These are phyloP conservation scores for Coregonus ussuriensis DNA, from an alignment of 2,797 vertebrate genomes.

Conservation along the genomic window DNA sequence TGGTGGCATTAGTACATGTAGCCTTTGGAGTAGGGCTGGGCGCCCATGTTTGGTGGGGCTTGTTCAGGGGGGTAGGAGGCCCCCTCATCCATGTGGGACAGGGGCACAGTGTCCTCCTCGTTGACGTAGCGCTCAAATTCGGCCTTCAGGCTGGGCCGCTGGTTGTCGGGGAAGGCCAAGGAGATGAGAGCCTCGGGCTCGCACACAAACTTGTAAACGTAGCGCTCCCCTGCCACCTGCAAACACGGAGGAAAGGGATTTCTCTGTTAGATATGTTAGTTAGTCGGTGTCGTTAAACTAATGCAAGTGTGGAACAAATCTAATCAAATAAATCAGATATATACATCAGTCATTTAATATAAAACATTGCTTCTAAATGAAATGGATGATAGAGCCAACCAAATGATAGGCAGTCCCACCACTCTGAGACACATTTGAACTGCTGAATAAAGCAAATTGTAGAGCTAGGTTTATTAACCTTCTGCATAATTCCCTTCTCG, in stretches of 20 bases:
- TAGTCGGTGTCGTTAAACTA: background rate
- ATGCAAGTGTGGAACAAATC: background rate
- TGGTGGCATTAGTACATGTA: conserved; percentile 84
- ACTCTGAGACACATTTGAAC: too few relatives aligned
- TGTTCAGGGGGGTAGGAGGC: conserved; percentile 80
- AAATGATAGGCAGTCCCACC: too few relatives aligned
- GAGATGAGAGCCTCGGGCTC: conserved; percentile 95
- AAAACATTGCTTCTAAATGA: too few relatives aligned
- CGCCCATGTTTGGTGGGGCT: conserved; percentile 75
- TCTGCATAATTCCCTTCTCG: conserved; percentile 99
- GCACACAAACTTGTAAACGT: conserved; percentile 98
- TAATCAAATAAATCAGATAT: too few relatives aligned
- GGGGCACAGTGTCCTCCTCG: conserved; percentile 93
- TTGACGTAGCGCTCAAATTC: conserved; percentile 89
- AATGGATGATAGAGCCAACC: too few relatives aligned
- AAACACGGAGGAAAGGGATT: background rate
- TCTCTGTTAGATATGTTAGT: background rate
- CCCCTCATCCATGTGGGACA: conserved; percentile 91
- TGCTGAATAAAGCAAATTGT: too few relatives aligned
- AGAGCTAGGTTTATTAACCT: conserved; percentile 64
- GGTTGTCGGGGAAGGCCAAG: conserved; percentile 92
- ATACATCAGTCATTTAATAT: too few relatives aligned
- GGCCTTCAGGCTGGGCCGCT: conserved; percentile 87
- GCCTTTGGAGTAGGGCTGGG: conserved; percentile 90
- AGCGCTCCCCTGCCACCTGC: conserved; percentile 96